Percentiles rank a stretch among this genome's conserved stretches.
Conservation (phyloP, 2,113 vertebrate species). For the Heterotilapia buettikoferi region DNA sequence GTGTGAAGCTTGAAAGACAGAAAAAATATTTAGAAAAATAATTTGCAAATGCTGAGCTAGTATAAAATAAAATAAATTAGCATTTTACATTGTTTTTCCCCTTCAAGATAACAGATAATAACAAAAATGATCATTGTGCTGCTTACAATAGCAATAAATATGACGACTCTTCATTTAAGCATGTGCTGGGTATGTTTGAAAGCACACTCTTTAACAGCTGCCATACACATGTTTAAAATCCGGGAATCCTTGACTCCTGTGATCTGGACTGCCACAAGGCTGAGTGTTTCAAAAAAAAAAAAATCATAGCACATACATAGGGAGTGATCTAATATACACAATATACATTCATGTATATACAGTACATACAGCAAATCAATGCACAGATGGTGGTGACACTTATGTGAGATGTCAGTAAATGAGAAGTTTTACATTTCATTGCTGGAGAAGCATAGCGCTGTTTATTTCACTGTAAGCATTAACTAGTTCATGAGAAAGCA, state of each 20-base stretch:
- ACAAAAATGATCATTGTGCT: slow-evolving; percentile 59
- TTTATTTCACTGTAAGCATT: slow-evolving; percentile 53
- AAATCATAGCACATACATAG: slow-evolving; percentile 56
- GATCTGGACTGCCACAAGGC: slow-evolving; percentile 38
- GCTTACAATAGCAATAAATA: slow-evolving; percentile 65
- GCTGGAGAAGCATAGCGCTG: slow-evolving; percentile 38
- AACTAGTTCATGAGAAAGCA: slow-evolving; percentile 46
- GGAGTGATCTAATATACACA: slow-evolving; percentile 67
- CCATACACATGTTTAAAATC: slow-evolving; percentile 37
- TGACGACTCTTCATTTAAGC: slow-evolving; percentile 36
- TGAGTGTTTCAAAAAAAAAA: background rate
- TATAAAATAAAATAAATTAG: slow-evolving; percentile 76
- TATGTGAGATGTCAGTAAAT: slow-evolving; percentile 30
- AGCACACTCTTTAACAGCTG: slow-evolving; percentile 57
- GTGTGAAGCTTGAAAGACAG: background rate
- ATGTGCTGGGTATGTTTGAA: slow-evolving; percentile 38
- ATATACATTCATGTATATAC: slow-evolving; percentile 69
- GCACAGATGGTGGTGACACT: slow-evolving; percentile 58
- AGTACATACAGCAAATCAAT: slow-evolving; percentile 70
- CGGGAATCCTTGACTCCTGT: slow-evolving; percentile 39
- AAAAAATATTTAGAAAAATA: slow-evolving; percentile 64
- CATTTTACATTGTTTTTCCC: slow-evolving; percentile 12
- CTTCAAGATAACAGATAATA: slow-evolving; percentile 48
- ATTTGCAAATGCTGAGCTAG: slow-evolving; percentile 61
- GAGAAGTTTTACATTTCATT: slow-evolving; percentile 28